phyloP scores from a whole-genome alignment of 1,140 invertebrate genomes.

The Drosophila pseudoananassae region DNA sequence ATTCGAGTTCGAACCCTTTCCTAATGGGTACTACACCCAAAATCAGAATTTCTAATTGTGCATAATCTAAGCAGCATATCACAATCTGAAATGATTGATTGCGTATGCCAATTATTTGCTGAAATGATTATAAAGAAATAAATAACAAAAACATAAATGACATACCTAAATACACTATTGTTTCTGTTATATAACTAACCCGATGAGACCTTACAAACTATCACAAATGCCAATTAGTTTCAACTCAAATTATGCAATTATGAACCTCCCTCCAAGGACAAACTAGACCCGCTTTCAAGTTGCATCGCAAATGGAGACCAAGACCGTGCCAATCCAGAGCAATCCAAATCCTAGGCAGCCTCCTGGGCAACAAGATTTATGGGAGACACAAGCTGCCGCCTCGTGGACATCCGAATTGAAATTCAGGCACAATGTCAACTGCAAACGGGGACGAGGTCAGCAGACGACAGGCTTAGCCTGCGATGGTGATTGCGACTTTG shows the following conservation, averaged over 20 bases:
- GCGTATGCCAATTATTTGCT: constrained; percentile 54
- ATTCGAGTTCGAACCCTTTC: neutral
- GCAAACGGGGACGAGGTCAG: constrained; percentile 51
- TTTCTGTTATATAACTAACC: constrained; percentile 3
- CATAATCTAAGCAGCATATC: constrained; percentile 51
- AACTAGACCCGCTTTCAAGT: constrained; percentile 11
- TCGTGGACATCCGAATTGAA: constrained; percentile 68
- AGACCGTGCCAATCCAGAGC: constrained; percentile 5
- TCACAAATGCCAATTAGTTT: constrained; percentile 56
- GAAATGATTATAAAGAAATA: constrained; percentile 16
- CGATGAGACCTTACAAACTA: constrained; percentile 22
- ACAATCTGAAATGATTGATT: constrained; percentile 27
- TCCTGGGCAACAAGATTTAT: constrained; percentile 57
- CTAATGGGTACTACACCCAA: neutral
- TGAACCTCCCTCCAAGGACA: neutral
- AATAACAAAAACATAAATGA: neutral
- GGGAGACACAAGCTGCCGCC: constrained; percentile 60
- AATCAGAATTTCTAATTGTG: constrained; percentile 34
- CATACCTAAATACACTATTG: neutral
- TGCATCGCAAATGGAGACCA: neutral
- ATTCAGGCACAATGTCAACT: constrained; percentile 77
- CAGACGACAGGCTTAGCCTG: constrained; percentile 23
- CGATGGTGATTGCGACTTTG: constrained; percentile 7
- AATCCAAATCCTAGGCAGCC: constrained; percentile 16
- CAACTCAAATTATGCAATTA: constrained; percentile 53